phyloP scores from a whole-genome alignment of 2,113 vertebrate genomes.

The Vidua chalybeata region DNA sequence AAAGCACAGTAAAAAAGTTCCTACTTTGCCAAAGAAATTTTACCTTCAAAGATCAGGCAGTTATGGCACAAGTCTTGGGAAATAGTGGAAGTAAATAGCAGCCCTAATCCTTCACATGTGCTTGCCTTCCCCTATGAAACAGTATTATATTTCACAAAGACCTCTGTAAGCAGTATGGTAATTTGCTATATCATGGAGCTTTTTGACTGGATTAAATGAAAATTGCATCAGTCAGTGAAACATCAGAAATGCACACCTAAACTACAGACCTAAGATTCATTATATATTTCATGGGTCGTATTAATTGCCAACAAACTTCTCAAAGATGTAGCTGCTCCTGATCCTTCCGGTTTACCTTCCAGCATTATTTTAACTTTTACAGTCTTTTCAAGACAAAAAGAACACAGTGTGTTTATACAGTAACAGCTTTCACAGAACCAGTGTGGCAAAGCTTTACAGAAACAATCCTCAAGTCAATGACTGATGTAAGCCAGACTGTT shows the following conservation, averaged over 20 bases:
- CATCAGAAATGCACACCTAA: conserved; percentile 11
- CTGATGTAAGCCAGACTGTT: background rate
- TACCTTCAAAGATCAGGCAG: background rate
- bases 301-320: background rate
- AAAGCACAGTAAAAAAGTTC: background rate
- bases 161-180: background rate
- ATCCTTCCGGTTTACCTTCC: background rate
- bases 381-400: background rate
- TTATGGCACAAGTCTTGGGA: background rate
- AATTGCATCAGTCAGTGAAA: background rate
- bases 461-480: background rate
- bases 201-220: conserved; percentile 23
- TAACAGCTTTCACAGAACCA: background rate
- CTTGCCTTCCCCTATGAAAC: background rate
- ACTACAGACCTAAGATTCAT: background rate
- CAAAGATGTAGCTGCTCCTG: background rate
- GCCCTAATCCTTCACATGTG: conserved; percentile 23
- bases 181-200: background rate
- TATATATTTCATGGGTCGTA: background rate
- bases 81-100: background rate
- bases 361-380: background rate
- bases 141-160: conserved; percentile 28
- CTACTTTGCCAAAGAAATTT: background rate
- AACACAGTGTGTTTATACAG: background rate
- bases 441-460: background rate